Percentiles rank a stretch among this genome's conserved stretches.
Conservation (phyloP, 2,113 vertebrate species). For the Chitala chitala region DNA sequence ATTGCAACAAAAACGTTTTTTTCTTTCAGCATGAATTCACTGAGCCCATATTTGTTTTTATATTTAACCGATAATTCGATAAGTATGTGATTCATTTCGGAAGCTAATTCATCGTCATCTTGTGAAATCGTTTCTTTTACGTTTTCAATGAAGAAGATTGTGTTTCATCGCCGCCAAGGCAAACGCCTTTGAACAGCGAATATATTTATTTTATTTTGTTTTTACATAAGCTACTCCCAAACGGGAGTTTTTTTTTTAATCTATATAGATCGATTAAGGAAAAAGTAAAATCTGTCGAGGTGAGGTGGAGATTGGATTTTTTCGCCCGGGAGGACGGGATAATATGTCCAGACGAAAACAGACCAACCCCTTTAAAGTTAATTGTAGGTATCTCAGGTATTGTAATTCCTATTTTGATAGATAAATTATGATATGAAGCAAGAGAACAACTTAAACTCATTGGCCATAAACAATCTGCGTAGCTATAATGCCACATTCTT, state of each 20-base stretch:
- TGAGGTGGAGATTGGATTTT: slow-evolving; percentile 49
- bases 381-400: slow-evolving; percentile 71
- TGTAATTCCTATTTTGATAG: slow-evolving; percentile 38
- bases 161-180: slow-evolving; percentile 20
- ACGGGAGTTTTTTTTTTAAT: slow-evolving; percentile 31
- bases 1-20: slow-evolving; percentile 10
- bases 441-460: too few relatives aligned
- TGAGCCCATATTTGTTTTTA: slow-evolving; percentile 23
- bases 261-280: slow-evolving; percentile 38
- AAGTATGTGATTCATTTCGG: slow-evolving; percentile 43
- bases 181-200: slow-evolving; percentile 27
- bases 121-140: slow-evolving; percentile 8
- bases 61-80: not conserved
- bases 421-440: slow-evolving; percentile 2
- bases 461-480: too few relatives aligned
- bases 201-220: slow-evolving; percentile 21
- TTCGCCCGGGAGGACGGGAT: slow-evolving; percentile 46
- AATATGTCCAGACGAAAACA: slow-evolving; percentile 76
- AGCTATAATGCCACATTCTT: too few relatives aligned
- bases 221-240: slow-evolving; percentile 15
- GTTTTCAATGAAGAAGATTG: slow-evolving; percentile 28
- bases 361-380: slow-evolving; percentile 74
- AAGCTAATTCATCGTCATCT: not conserved
- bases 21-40: not conserved
- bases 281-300: slow-evolving; percentile 36